Evolutionary conservation across 1,140 invertebrate genomes (phyloP).

Genomic region (Trichonephila clavipes): DNA sequence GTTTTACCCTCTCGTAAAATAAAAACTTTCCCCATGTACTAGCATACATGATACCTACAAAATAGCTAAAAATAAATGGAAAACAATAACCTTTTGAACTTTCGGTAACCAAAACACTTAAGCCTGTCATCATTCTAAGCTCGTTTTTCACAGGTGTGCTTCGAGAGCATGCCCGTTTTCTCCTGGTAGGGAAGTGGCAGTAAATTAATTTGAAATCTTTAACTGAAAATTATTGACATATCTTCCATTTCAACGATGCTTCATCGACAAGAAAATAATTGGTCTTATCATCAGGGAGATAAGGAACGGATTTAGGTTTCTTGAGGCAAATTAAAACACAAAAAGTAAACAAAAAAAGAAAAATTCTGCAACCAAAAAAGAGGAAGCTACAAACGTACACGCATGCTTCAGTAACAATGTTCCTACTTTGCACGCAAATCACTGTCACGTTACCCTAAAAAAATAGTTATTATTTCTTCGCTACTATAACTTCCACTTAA

Average conservation of each 20-base stretch:
- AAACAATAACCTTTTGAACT: too few relatives aligned
- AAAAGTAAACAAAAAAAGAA: background rate
- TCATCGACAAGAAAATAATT: background rate
- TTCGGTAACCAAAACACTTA: too few relatives aligned
- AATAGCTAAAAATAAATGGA: too few relatives aligned
- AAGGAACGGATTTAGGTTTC: background rate
- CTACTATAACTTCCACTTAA: background rate
- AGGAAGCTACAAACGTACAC: background rate
- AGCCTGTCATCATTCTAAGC: too few relatives aligned
- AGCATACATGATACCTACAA: too few relatives aligned
- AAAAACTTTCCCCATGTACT: too few relatives aligned
- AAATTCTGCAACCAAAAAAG: background rate
- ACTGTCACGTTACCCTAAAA: background rate
- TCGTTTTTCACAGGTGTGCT: background rate
- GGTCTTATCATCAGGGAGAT: background rate
- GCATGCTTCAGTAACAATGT: background rate
- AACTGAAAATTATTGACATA: background rate
- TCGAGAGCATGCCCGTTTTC: background rate
- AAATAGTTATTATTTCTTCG: background rate
- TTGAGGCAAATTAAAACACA: background rate
- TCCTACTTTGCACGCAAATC: background rate
- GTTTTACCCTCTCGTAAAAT: too few relatives aligned
- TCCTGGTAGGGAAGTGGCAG: background rate
- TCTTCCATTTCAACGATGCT: background rate
- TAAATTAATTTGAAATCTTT: background rate